Percentiles rank a stretch among this genome's conserved stretches.
These are phyloP conservation scores for Eledona agricola DNA, from an alignment of 2,888 invertebrate species.

Conservation along the genomic window DNA sequence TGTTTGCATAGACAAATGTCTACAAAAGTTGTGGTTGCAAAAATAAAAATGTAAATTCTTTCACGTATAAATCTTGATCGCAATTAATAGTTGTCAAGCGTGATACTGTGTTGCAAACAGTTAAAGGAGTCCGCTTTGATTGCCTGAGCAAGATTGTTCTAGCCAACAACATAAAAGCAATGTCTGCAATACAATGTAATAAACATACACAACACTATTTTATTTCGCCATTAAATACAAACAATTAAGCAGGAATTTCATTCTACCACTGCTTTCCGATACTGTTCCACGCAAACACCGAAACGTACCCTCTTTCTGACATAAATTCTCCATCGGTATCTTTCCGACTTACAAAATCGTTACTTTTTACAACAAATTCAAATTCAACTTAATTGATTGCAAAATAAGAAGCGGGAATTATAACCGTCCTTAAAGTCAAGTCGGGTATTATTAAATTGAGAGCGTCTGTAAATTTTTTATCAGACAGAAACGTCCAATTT, in stretches of 20 bases:
- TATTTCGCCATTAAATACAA: constrained; percentile 17
- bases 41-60: constrained; percentile 2
- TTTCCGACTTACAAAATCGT: constrained; percentile 1
- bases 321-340: constrained; percentile 1
- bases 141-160: constrained; percentile 29
- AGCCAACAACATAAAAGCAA: constrained; percentile 21
- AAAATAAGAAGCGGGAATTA: constrained; percentile 9
- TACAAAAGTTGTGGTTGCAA: constrained; percentile 1
- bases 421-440: constrained; percentile 5
- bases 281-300: too few relatives aligned
- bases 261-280: too few relatives aligned
- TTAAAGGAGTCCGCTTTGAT: constrained; percentile 24
- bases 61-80: constrained; percentile 19
- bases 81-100: constrained; percentile 19
- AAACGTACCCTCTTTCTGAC: too few relatives aligned
- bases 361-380: background rate
- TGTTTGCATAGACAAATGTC: too few relatives aligned
- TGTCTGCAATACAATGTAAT: constrained; percentile 23
- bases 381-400: constrained; percentile 8
- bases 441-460: constrained; percentile 14
- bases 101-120: constrained; percentile 27
- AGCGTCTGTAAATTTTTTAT: constrained; percentile 14
- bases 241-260: constrained; percentile 27
- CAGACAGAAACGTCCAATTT: constrained; percentile 9
- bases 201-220: constrained; percentile 23